Evolutionary conservation across 1,140 invertebrate species (phyloP).

Genomic region (Diachasmimorpha longicaudata): DNA sequence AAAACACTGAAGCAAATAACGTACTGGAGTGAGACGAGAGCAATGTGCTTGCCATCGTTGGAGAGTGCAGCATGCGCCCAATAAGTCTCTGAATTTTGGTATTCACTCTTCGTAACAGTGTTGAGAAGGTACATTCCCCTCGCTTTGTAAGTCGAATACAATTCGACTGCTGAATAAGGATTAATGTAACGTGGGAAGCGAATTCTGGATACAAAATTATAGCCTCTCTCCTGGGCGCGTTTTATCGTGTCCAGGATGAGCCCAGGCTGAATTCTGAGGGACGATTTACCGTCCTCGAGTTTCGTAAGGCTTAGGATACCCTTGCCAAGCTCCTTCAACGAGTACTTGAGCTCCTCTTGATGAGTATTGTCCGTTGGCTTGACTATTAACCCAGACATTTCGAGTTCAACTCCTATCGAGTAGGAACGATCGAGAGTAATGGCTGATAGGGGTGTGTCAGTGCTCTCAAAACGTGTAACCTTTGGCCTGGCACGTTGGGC

Average conservation of each 20-base stretch:
- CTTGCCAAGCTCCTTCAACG: slow-evolving; percentile 72
- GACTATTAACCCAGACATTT: slow-evolving; percentile 72
- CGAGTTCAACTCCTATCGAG: slow-evolving; percentile 71
- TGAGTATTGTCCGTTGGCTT: slow-evolving; percentile 71
- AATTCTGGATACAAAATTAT: slow-evolving; percentile 70
- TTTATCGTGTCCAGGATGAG: slow-evolving; percentile 73
- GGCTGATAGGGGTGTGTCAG: slow-evolving; percentile 67
- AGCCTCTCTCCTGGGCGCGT: slow-evolving; percentile 73
- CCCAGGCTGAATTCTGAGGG: slow-evolving; percentile 68
- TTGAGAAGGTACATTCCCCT: slow-evolving; percentile 69
- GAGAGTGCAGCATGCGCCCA: slow-evolving; percentile 74
- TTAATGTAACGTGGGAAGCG: slow-evolving; percentile 76
- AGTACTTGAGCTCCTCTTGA: slow-evolving; percentile 73
- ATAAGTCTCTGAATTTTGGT: slow-evolving; percentile 72
- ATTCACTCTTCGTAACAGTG: slow-evolving; percentile 69
- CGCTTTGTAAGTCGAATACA: slow-evolving; percentile 71
- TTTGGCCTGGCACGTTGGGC: slow-evolving; percentile 47
- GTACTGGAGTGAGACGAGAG: slow-evolving; percentile 63
- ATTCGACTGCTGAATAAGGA: slow-evolving; percentile 70
- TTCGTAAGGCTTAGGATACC: slow-evolving; percentile 68
- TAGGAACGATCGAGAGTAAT: slow-evolving; percentile 66
- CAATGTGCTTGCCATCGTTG: slow-evolving; percentile 60
- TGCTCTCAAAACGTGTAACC: slow-evolving; percentile 59
- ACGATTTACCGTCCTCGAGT: slow-evolving; percentile 63
- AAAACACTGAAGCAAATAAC: slow-evolving; percentile 25